These are phyloP conservation scores for Leucophora obtusa DNA, from an alignment of 2,888 invertebrate genomes.

Conservation along the genomic window DNA sequence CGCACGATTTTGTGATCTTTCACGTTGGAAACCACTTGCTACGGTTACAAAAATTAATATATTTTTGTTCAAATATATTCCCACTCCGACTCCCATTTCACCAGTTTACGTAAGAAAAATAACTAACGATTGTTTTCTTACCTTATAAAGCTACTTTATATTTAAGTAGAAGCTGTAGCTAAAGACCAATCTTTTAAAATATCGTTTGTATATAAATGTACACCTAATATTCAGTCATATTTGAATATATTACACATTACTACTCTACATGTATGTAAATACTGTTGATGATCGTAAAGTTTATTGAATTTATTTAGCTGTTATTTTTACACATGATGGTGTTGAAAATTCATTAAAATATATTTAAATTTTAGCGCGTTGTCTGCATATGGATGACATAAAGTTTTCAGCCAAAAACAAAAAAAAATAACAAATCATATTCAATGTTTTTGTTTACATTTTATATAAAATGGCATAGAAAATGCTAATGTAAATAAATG, in stretches of 20 bases:
- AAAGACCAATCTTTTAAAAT: no score
- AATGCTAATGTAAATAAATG: conserved; percentile 29
- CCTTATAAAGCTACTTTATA: no score
- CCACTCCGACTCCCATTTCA: no score
- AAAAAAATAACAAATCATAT: not conserved
- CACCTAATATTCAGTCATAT: not conserved
- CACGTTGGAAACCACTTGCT: no score
- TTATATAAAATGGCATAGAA: conserved; percentile 7
- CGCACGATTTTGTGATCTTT: no score
- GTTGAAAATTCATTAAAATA: conserved; percentile 47
- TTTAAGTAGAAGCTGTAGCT: no score
- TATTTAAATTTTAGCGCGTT: conserved; percentile 26
- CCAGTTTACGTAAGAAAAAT: no score
- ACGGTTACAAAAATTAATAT: no score
- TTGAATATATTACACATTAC: not conserved
- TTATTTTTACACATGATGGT: conserved; percentile 29
- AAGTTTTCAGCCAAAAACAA: not conserved
- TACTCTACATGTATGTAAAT: conserved; percentile 19
- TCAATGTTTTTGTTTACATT: conserved; percentile 15
- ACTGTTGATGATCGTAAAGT: conserved; percentile 17
- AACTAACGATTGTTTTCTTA: no score
- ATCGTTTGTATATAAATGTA: no score
- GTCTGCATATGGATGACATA: not conserved
- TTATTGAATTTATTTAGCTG: conserved; percentile 37
- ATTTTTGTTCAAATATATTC: no score